Base-by-base conservation (phyloP, 1,140 invertebrate species). In the Trigoniulus corallinus region DNA sequence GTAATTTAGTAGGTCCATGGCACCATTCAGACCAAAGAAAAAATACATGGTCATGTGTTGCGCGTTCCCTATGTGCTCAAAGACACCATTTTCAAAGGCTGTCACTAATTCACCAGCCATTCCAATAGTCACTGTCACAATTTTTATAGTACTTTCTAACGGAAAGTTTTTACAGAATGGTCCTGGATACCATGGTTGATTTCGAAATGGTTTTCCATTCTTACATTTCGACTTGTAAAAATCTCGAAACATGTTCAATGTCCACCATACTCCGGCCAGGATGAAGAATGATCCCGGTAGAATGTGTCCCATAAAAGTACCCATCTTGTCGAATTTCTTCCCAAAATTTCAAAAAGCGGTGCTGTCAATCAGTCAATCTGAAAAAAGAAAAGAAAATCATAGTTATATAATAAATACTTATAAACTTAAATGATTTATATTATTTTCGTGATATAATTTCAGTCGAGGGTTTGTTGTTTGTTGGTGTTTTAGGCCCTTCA, bases 11-110 rank as follows among this genome's bases (percentile, higher is more conserved):
- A 74, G 54, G 44, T 73, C 72, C 12, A 71, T 51, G 0, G 71
- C 54, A 23, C 65, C 66, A 25, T 64, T 64, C 13, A 74, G 45
- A 15, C 65, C 67, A 54, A 74, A 74, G 53, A 70, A 70, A 57
- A 70, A 67, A 58, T 67, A 75, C 72, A 75, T 74, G 1, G 71
- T 72, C 15, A 71, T 68, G 54, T 74, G 73, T 53, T 75, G 73
- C 23, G 62, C 64, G 60, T 73, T 73, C 4, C 64, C 68, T 51
- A 64, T 57, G 48, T 62, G 55, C 3, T 59, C 57, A 55, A 68
- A 69, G n/a, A 61, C 53, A 3, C 65, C 62, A 44, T 67, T 53
- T 2, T 62, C 58, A 52, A 72, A 64, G 4, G 62, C 71, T 0
- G 70, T 72, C 24, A 59, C 56, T n/a, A 61, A 54, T 56, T 69